A percentile compares a stretch with the other conserved stretches of the same genome.
phyloP scores from a whole-genome alignment of 2,888 invertebrate genomes.

The Drosophila eohydei region DNA sequence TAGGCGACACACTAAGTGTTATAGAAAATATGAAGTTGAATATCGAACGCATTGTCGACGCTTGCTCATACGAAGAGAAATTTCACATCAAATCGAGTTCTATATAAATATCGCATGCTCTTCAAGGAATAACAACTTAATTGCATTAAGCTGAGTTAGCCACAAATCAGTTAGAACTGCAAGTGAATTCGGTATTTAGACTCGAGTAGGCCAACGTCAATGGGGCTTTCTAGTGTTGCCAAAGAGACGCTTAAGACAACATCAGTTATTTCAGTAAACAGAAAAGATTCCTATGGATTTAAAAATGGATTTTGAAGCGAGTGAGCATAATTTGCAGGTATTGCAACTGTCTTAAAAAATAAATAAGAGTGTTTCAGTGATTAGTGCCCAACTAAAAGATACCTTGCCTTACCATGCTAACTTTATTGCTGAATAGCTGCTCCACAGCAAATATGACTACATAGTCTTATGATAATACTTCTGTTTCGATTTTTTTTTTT shows the following conservation, averaged over 20 bases:
- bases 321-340: too few species aligned
- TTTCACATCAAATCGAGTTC: background rate
- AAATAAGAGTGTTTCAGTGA: too few species aligned
- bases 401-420: too few species aligned
- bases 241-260: too few species aligned
- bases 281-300: too few species aligned
- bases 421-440: too few species aligned
- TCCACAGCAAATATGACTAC: background rate
- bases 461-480: background rate
- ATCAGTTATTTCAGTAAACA: too few species aligned
- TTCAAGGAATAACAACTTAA: background rate
- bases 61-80: background rate
- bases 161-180: background rate
- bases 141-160: background rate
- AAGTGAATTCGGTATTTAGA: background rate
- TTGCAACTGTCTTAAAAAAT: too few species aligned
- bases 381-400: too few species aligned
- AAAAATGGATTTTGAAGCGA: too few species aligned
- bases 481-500: background rate
- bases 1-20: slow-evolving; percentile 15
- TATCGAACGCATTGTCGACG: background rate
- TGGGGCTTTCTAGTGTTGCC: too few species aligned
- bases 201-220: too few species aligned
- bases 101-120: background rate
- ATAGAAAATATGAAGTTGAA: background rate